Evolutionary conservation across 2,888 invertebrate species (phyloP).

Genomic region (Microdon myrmicae): DNA sequence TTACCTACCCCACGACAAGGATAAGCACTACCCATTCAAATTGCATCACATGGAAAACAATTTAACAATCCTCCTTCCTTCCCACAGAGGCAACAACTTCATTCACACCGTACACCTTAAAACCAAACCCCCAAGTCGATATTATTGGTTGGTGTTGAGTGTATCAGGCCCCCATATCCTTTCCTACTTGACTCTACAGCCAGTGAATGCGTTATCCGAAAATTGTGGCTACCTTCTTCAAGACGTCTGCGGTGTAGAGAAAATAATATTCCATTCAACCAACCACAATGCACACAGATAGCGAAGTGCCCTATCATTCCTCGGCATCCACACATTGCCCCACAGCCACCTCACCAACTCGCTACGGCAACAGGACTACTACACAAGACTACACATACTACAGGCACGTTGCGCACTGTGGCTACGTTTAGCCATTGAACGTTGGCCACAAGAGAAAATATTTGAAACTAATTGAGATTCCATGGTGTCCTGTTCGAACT

Average conservation of each 20-base stretch:
- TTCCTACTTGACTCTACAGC: constrained; percentile 11
- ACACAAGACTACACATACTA: no score
- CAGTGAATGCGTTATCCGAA: constrained; percentile 40
- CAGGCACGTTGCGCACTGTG: no score
- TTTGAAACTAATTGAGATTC: constrained; percentile 30
- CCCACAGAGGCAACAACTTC: constrained; percentile 23
- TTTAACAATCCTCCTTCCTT: not conserved
- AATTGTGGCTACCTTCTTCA: constrained; percentile 50
- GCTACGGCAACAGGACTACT: no score
- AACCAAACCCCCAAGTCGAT: constrained; percentile 48
- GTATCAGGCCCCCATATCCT: constrained; percentile 4
- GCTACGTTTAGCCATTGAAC: no score
- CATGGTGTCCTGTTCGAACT: no score
- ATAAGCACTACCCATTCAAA: no score
- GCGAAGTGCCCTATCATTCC: constrained; percentile 11
- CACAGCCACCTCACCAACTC: not conserved
- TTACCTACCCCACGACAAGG: no score
- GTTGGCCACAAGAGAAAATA: constrained; percentile 4
- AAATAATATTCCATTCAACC: constrained; percentile 49
- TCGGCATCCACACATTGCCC: constrained; percentile 8
- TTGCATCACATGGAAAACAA: not conserved
- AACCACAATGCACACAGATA: constrained; percentile 44
- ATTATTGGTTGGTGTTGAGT: constrained; percentile 38
- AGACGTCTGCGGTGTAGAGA: constrained; percentile 52
- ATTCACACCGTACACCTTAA: constrained; percentile 12